phyloP scores from a whole-genome alignment of 2,113 vertebrate species.

The Nyctibius bracteatus region DNA sequence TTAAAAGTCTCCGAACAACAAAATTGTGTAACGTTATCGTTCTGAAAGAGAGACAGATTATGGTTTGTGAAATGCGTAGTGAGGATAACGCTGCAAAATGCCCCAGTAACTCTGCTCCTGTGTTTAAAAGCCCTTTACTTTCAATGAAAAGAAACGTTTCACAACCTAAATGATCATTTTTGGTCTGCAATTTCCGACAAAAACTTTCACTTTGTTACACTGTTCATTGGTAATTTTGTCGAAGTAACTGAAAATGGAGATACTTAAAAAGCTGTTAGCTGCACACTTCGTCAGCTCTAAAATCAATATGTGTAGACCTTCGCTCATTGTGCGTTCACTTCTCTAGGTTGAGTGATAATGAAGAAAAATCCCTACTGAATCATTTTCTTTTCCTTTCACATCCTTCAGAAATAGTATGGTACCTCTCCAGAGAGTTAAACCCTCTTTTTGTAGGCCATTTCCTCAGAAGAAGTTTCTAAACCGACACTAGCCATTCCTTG shows the following conservation, averaged over 20 bases:
- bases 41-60: conserved; percentile 15
- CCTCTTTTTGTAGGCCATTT: not conserved
- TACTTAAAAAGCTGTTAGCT: conserved; percentile 62
- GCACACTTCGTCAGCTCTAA: conserved; percentile 33
- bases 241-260: conserved; percentile 68
- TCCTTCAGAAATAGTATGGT: conserved; percentile 22
- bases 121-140: conserved; percentile 40
- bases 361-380: conserved; percentile 56
- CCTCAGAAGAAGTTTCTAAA: not conserved
- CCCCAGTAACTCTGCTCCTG: not conserved
- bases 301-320: conserved; percentile 47
- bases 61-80: not conserved
- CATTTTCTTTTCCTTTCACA: conserved; percentile 46
- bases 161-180: conserved; percentile 34
- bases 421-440: conserved; percentile 39
- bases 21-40: not conserved
- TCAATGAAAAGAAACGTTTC: conserved; percentile 49
- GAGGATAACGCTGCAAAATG: not conserved
- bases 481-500: not conserved
- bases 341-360: conserved; percentile 34
- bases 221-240: conserved; percentile 61
- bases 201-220: conserved; percentile 58
- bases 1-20: not conserved
- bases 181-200: conserved; percentile 49
- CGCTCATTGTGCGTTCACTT: conserved; percentile 23